Conservation (phyloP, 2,888 invertebrate species). For the Agelastica alni region DNA sequence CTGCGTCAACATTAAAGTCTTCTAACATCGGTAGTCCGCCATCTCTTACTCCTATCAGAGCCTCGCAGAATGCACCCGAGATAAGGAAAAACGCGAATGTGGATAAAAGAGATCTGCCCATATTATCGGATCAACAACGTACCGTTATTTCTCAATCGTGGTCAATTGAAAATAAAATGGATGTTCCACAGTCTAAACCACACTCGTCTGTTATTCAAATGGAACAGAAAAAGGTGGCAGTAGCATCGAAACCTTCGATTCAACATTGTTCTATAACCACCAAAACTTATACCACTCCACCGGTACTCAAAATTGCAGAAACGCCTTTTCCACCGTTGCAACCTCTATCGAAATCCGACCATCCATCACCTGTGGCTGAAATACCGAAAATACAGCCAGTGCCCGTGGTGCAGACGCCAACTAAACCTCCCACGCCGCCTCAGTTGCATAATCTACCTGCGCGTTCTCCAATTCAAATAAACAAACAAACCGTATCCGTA, state of each 20-base stretch:
- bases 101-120: slow-evolving; percentile 36
- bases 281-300: slow-evolving; percentile 33
- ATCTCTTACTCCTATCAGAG: slow-evolving; percentile 53
- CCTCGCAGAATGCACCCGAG: slow-evolving; percentile 26
- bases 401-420: slow-evolving; percentile 24
- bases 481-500: slow-evolving; percentile 33
- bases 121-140: slow-evolving; percentile 40
- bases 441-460: slow-evolving; percentile 46
- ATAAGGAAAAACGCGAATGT: slow-evolving; percentile 33
- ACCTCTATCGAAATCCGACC: slow-evolving; percentile 42
- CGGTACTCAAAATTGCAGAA: slow-evolving; percentile 42
- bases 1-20: slow-evolving; percentile 39
- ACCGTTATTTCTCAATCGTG: slow-evolving; percentile 43
- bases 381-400: slow-evolving; percentile 31
- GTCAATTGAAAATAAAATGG: slow-evolving; percentile 35
- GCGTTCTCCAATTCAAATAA: slow-evolving; percentile 41
- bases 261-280: slow-evolving; percentile 27
- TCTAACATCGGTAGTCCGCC: slow-evolving; percentile 52
- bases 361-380: slow-evolving; percentile 33
- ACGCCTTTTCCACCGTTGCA: slow-evolving; percentile 39
- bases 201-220: slow-evolving; percentile 28
- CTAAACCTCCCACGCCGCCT: slow-evolving; percentile 34
- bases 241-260: slow-evolving; percentile 15
- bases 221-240: slow-evolving; percentile 24
- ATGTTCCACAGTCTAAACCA: slow-evolving; percentile 16